Evolutionary conservation across 2,797 vertebrate species (phyloP), one percentile per base, ranked within the genome.

Genomic region (Philypnodon macrostomus): DNA sequence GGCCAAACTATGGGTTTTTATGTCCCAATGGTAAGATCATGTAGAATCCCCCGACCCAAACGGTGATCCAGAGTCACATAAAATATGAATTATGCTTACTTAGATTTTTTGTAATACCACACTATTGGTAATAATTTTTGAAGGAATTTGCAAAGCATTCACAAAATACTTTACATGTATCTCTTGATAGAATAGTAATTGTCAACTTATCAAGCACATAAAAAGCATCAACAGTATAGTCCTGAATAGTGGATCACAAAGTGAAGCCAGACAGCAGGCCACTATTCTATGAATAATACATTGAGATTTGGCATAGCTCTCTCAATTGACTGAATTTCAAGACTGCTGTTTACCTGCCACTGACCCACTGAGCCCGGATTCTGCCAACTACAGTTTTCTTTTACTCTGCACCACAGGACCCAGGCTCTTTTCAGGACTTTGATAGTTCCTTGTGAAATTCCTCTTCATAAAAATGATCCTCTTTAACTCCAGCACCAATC

Each of bases 371-470:
- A 65, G 53, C 63, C 53, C 55, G 53, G 54, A 60, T 73, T 67
- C 73, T 73, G 64, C 67, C 59, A 71, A 61, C 70, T 45, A 47
- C 48, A 76, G 67, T 73, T 80, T 75, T 73, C 53, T 83, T 78
- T 83, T 58, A 63, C 56, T 66, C 48, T 1, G 37, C 32, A 15
- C 58, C 10, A 47, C 62, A 45, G 41, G 58, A 61, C 51, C 57
- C 56, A 50, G 58, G 40, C 23, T 5, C 44, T 64, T 66, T 60
- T 72, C 74, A 58, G 53, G 53, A 63, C 61, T 67, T 15, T 70
- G 41, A 70, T 58, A 49, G 47, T 67, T 74, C 70, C 49, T 61
- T 74, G 67, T 72, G 55, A 76, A 81, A 83, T 71, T 66, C 63
- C 63, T 68, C 52, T 37, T 69, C 14, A 21, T 44, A 16, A 48